Evolutionary conservation across 2,113 vertebrate species (phyloP), one percentile per base, ranked within the genome.

Genomic region (Seriola rivoliana): DNA sequence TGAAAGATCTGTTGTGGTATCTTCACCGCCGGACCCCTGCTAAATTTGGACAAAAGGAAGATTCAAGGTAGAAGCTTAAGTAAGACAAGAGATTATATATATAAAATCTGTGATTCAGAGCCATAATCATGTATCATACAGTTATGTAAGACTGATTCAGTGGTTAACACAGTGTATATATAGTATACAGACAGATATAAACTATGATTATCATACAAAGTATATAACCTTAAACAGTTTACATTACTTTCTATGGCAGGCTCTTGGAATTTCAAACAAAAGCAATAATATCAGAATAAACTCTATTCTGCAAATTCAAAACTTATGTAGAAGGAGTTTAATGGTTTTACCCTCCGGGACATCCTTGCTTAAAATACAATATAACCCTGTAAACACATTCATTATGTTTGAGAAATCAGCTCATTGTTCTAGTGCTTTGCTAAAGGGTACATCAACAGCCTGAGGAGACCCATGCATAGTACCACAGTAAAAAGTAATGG

Each of bases 21-120:
- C 82, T 92, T 84, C 80, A 84, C 71, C 25, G 65, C 73, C 10
- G 38, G 84, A 89, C 82, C 42, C 74, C 81, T 75, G 71, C 85
- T 93, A 92, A 91, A 94, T 94, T 87, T 89, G 76, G 86, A 92
- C 71, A 66, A 82, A 71, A 36, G 40, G 55, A 64, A 67, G 68
- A 83, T 57, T 78, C 8, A 42, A 84, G 62, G 81, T 80, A 21
- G 50, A 81, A 40, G 66, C 16, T 44, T 44, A 68, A 72, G 36
- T 69, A 58, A 68, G 42, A 80, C 23, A 60, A 71, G 64, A 38
- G 52, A 71, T 60, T 72, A 71, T 21, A 50, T 72, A 44, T 16
- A 48, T 25, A 5, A 58, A 54, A 71, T 29, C 63, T 44, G 70
- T 68, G 75, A 71, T 38, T 84, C 46, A 60, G 55, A 71, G 46